Evolutionary conservation across 2,113 vertebrate species (phyloP), one percentile per base, ranked within the genome.

Genomic region (Psophia crepitans): DNA sequence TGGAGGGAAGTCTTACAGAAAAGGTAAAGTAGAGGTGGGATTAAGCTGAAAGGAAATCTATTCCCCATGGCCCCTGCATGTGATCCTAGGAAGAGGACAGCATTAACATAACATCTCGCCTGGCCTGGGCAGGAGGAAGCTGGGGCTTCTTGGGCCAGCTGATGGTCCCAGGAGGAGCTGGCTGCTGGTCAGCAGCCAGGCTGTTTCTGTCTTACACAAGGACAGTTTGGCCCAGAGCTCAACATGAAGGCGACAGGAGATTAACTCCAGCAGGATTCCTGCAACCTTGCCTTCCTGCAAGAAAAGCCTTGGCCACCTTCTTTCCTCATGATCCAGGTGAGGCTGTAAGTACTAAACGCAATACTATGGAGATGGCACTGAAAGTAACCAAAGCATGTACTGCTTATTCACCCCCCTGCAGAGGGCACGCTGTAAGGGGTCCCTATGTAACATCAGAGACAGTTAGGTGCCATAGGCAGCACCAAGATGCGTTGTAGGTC

Each of bases 401-500:
- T 43, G 43, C 43, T 43, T 43, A 14, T 8, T 66, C 46, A 49
- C 4, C 21, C 33, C 46, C 63, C 51, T 39, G 74, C 86, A 82
- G 44, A 71, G 28, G 11, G 13, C 30, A 26, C 2, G 12, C 32
- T 46, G 51, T 20, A 41, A 65, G 3, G 10, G 23, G 18, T 56
- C 56, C 26, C n/a, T 75, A 5, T n/a, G 8, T 5, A 35, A 26
- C 33, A 19, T 19, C 8, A 39, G 68, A 60, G 58, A 6, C 1
- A 4, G 33, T 0, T 9, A 83, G 23, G 53, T 60, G 79, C 39
- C 53, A 27, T 5, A 27, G 56, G n/a, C 51, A 63, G 60, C 46
- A 11, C 61, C 22, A 33, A 35, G 65, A 9, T 1, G 5, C 2
- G 1, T n/a, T 71, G 33, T 3, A 19, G 9, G 3, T 51, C 26